phyloP scores from a whole-genome alignment of 2,888 invertebrate genomes.

The Hylaea fasciaria region DNA sequence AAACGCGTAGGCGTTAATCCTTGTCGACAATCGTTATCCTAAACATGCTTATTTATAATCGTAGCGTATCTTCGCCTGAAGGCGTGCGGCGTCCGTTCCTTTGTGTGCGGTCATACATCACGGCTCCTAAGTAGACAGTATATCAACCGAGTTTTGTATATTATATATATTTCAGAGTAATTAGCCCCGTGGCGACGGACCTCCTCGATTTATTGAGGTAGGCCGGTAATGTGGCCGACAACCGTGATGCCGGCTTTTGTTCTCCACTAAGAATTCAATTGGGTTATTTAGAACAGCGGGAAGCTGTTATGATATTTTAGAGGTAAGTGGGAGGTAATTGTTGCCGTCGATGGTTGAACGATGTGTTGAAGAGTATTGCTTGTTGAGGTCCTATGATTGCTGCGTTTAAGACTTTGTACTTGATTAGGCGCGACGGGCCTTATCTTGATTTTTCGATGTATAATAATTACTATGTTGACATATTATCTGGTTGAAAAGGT shows the following conservation, averaged over 20 bases:
- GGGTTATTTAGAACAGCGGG: slow-evolving; percentile 41
- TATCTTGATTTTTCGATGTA: too few species aligned
- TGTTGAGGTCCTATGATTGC: background rate
- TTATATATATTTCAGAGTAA: slow-evolving; percentile 62
- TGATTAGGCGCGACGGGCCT: too few species aligned
- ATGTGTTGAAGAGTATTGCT: slow-evolving; percentile 23
- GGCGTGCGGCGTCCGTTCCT: slow-evolving; percentile 79
- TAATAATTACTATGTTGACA: too few species aligned
- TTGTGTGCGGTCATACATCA: slow-evolving; percentile 81
- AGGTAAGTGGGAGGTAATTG: slow-evolving; percentile 38
- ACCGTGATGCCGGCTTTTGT: slow-evolving; percentile 81
- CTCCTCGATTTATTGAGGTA: slow-evolving; percentile 81
- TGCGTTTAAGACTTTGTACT: background rate
- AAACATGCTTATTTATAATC: slow-evolving; percentile 76
- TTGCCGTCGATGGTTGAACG: slow-evolving; percentile 30
- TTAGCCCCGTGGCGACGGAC: slow-evolving; percentile 83
- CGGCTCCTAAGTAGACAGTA: slow-evolving; percentile 83
- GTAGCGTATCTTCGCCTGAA: slow-evolving; percentile 62
- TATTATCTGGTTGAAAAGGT: too few species aligned
- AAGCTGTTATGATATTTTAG: slow-evolving; percentile 44
- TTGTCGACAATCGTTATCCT: slow-evolving; percentile 75
- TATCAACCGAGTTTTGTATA: slow-evolving; percentile 71
- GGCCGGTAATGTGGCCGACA: slow-evolving; percentile 82
- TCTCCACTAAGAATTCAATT: slow-evolving; percentile 78
- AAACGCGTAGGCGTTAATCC: slow-evolving; percentile 37